Evolutionary conservation across 2,888 invertebrate genomes (phyloP).

Genomic region (Drosophila atripex): DNA sequence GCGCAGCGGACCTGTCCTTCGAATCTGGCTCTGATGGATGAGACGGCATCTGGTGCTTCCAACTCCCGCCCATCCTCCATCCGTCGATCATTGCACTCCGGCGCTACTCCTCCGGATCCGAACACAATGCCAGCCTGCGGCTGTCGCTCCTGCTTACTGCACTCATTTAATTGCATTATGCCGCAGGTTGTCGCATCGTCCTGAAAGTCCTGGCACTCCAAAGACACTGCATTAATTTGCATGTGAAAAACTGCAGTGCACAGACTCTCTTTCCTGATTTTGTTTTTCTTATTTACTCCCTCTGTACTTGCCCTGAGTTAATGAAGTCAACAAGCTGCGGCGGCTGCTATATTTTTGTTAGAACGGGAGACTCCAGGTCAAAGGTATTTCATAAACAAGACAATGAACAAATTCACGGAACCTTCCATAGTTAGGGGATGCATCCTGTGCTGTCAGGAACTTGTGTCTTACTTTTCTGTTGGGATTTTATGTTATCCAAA

Average conservation of each 20-base stretch:
- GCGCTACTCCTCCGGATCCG: conserved; percentile 13
- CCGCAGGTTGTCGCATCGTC: conserved; percentile 69
- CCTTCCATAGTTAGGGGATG: not conserved
- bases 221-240: conserved; percentile 73
- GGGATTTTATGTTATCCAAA: not conserved
- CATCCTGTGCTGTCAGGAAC: not conserved
- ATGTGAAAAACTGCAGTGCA: conserved; percentile 60
- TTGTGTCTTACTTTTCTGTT: not conserved
- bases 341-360: conserved; percentile 42
- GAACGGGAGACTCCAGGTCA: conserved; percentile 19
- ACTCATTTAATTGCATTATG: conserved; percentile 80
- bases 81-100: conserved; percentile 59
- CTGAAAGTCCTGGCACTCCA: conserved; percentile 48
- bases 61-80: not conserved
- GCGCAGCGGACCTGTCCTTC: conserved; percentile 47
- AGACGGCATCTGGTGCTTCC: conserved; percentile 29
- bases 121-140: conserved; percentile 43
- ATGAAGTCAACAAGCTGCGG: conserved; percentile 75
- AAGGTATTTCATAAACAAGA: conserved; percentile 12
- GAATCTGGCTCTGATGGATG: conserved; percentile 55
- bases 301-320: conserved; percentile 55
- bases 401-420: conserved; percentile 4
- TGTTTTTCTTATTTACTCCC: conserved; percentile 34
- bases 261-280: conserved; percentile 22
- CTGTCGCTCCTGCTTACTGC: conserved; percentile 60